Conservation (phyloP, 1,140 invertebrate species). For the Platyura marginata region DNA sequence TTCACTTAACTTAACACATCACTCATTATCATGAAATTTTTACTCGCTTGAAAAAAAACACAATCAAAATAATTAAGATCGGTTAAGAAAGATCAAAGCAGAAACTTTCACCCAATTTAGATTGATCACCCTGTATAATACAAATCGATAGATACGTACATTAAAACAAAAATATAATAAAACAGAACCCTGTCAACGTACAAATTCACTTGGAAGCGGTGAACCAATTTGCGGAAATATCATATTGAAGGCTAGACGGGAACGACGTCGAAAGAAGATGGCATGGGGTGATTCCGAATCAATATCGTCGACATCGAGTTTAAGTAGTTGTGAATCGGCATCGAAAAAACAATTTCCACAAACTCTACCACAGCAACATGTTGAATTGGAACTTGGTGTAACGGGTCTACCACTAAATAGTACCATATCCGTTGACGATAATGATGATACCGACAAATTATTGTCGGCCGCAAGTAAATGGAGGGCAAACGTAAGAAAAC, state of each 20-base stretch:
- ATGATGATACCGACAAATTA: not conserved
- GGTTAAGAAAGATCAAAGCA: too few relatives aligned
- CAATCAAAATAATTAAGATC: too few relatives aligned
- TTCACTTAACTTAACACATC: too few relatives aligned
- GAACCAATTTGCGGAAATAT: constrained; percentile 2
- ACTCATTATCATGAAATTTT: too few relatives aligned
- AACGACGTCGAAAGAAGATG: not conserved
- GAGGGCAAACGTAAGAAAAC: not conserved
- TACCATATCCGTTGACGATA: not conserved
- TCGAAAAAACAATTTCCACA: not conserved
- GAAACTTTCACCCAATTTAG: too few relatives aligned
- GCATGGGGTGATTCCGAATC: not conserved
- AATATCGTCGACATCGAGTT: not conserved
- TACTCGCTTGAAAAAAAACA: too few relatives aligned
- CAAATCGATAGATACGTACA: not conserved
- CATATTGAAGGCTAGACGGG: not conserved
- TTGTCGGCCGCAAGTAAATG: not conserved
- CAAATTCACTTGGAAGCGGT: too few relatives aligned
- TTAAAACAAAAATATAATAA: not conserved
- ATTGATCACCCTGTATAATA: too few relatives aligned
- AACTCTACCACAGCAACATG: not conserved
- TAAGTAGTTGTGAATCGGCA: not conserved
- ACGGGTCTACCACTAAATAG: not conserved
- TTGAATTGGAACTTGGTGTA: constrained; percentile 1
- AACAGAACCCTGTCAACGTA: not conserved